Percentiles rank a stretch among this genome's conserved stretches.
Conservation (phyloP, 2,888 invertebrate genomes). For the Venustoraphidia nigricollis region DNA sequence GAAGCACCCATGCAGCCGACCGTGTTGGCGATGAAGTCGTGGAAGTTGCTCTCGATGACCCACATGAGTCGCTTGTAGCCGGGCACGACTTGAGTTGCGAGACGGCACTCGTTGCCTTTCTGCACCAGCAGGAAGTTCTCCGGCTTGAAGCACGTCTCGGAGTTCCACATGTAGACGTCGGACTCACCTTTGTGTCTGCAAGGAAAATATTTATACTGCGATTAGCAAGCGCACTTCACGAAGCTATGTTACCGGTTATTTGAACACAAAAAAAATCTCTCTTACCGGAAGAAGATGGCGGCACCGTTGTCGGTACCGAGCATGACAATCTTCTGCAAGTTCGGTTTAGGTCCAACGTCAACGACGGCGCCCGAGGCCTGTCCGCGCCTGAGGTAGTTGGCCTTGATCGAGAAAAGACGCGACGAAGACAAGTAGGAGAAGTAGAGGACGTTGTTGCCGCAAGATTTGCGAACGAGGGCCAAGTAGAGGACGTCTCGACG, state of each 20-base stretch:
- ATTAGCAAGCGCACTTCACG: background rate
- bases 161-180: constrained; percentile 48
- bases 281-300: constrained; percentile 39
- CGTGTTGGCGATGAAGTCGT: constrained; percentile 41
- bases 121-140: constrained; percentile 41
- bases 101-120: constrained; percentile 37
- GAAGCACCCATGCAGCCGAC: constrained; percentile 46
- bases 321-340: constrained; percentile 33
- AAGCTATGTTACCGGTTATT: background rate
- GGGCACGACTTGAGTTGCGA: constrained; percentile 43
- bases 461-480: constrained; percentile 32
- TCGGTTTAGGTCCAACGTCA: constrained; percentile 39
- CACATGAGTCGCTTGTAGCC: constrained; percentile 44
- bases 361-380: constrained; percentile 36
- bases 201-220: background rate
- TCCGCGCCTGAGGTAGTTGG: constrained; percentile 34
- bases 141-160: constrained; percentile 35
- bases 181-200: constrained; percentile 34
- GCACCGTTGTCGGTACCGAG: constrained; percentile 43
- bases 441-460: constrained; percentile 32
- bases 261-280: background rate
- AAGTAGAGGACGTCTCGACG: constrained; percentile 42
- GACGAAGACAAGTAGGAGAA: constrained; percentile 42
- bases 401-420: constrained; percentile 38
- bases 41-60: constrained; percentile 50